Base-by-base conservation (phyloP, 2,888 invertebrate species). In the Aleiodes testaceus region DNA sequence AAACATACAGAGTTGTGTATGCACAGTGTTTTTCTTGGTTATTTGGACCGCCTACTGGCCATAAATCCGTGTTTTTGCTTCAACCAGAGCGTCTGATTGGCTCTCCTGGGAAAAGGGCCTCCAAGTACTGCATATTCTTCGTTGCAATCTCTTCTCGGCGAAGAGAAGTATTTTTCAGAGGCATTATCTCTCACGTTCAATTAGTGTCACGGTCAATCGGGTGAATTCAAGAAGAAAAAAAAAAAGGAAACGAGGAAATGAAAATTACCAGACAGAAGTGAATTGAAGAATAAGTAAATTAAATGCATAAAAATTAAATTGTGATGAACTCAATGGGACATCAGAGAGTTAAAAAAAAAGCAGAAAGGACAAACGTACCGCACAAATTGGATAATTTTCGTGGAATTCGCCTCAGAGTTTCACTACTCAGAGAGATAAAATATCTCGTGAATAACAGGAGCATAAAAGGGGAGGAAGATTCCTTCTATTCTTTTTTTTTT, bases 41-140 rank as follows among this genome's bases (percentile, higher is more conserved):
- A 67, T 66, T 67, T 61, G 80, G 73, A 78, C 80, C 82, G 81
- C 81, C 83, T 81, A 76, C 80, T 73, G 78, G 75, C 76, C 80
- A 82, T 84, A 85, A 86, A 86, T 86, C 78, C 79, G 77, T 52
- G 78, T 82, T 85, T 84, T 83, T 84, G 79, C 78, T 20, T 69
- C 72, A 61, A 61, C 75, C 59, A 53, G 67, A 72, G 72, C 64
- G 73, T 78, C 80, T 81, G 82, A 83, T 84, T 83, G 83, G 79
- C 78, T 82, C 79, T 79, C 79, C 74, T 67, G 79, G 77, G 81
- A 79, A 74, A 74, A 69, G 66, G 71, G 26, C 1, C 26, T 5
- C 47, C 68, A 53, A 66, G 49, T 20, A 53, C 53, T 53, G 36
- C 7, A 36, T 20, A 20, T 53, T 16, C 20, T 11, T 50, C 50